Evolutionary conservation across 2,797 vertebrate species (phyloP).

Genomic region (Chelonia mydas): DNA sequence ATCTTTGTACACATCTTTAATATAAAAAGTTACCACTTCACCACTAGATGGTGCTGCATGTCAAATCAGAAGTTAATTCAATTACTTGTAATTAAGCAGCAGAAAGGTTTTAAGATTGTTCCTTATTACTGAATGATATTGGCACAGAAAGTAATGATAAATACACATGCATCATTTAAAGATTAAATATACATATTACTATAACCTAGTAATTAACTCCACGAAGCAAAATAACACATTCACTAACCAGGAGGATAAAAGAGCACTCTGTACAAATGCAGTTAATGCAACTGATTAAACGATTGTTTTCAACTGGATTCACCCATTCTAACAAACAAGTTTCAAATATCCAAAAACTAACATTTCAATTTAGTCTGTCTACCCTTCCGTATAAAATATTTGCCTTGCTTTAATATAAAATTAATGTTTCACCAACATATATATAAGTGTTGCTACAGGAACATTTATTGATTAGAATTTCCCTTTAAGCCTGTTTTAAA

Average conservation of each 20-base stretch:
- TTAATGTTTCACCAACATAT: background rate
- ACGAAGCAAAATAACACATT: background rate
- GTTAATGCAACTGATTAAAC: background rate
- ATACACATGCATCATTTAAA: background rate
- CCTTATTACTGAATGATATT: background rate
- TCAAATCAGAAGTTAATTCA: slow-evolving; percentile 29
- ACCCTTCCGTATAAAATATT: accelerated
- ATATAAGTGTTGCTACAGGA: background rate
- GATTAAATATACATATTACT: background rate
- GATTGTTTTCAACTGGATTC: accelerated
- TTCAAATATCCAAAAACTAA: background rate
- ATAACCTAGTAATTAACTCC: background rate
- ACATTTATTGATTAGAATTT: background rate
- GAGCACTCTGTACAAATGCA: background rate
- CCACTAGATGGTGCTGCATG: slow-evolving; percentile 77
- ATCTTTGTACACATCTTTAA: background rate
- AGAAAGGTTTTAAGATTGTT: background rate
- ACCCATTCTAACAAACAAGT: accelerated
- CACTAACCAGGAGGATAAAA: background rate
- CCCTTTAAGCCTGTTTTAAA: accelerated
- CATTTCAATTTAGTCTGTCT: background rate
- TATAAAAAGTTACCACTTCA: background rate
- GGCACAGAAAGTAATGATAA: background rate
- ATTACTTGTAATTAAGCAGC: background rate
- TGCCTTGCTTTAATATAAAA: background rate